Conservation (phyloP, 2,888 invertebrate genomes). For the Drosophila histrio region DNA sequence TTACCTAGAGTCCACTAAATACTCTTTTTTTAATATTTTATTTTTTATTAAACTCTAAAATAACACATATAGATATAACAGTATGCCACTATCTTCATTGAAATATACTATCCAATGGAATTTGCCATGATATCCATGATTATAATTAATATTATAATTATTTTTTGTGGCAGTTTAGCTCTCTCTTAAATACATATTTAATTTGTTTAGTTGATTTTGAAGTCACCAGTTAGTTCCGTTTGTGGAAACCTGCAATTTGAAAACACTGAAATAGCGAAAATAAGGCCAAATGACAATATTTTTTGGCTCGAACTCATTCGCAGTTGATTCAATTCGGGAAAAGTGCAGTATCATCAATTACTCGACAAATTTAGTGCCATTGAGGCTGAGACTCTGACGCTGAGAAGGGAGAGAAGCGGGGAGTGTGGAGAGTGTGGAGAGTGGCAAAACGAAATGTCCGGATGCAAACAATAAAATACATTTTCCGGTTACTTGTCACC, state of each 20-base stretch:
- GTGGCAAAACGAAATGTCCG: slow-evolving; percentile 71
- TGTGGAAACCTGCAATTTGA: not conserved
- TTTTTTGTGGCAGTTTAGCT: not conserved
- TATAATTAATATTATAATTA: not conserved
- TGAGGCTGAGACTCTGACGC: slow-evolving; percentile 9
- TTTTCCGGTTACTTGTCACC: slow-evolving; percentile 83
- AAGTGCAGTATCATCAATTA: slow-evolving; percentile 80
- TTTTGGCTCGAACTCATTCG: not conserved
- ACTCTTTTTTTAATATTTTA: too few relatives aligned
- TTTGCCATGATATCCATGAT: too few relatives aligned
- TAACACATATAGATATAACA: too few relatives aligned
- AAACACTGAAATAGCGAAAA: not conserved
- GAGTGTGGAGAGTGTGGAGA: not conserved
- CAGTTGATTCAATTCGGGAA: slow-evolving; percentile 33
- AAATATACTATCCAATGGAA: too few relatives aligned
- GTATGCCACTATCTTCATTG: too few relatives aligned
- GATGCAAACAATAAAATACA: slow-evolving; percentile 83
- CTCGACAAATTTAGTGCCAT: slow-evolving; percentile 73
- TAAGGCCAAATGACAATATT: not conserved
- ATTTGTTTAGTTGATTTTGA: not conserved
- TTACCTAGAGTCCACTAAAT: too few relatives aligned
- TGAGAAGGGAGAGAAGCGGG: not conserved
- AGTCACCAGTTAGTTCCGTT: not conserved
- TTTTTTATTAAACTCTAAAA: too few relatives aligned
- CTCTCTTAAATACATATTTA: not conserved